Base-by-base conservation (phyloP, 2,888 invertebrate species). In the Lepidochrysops patricia region DNA sequence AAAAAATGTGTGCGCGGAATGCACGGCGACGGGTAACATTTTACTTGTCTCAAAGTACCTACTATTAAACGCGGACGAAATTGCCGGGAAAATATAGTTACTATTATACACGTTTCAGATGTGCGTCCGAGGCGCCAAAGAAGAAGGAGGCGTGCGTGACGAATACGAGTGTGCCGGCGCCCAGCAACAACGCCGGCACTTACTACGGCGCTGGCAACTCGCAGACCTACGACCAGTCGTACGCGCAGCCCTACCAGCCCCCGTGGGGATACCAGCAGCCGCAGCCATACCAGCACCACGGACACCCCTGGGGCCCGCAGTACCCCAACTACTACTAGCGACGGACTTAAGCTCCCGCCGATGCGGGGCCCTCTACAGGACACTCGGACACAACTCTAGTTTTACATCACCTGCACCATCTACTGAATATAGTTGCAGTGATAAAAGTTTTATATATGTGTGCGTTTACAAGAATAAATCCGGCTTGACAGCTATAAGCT, bases 211-310 rank as follows among this genome's bases (percentile, higher is more conserved):
- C 49, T 7, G 32, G 34, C 34, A 34, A 26, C 26, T 26, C 49
- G 15, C 25, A 87, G 68, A 74, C 82, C 4, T 86, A 84, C 79
- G 84, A 86, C 60, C 86, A 84, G 74, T 78, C 79, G 50, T 87
- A 89, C 75, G 77, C 84, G 70, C 81, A 80, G 73, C 83, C 82
- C 66, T 86, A 85, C 77, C 86, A 85, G 74, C 82, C 86, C 65
- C 82, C 87, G 13, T 89, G 89, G 89, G 84, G 84, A 65, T 88
- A 88, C 77, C 88, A 89, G 75, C 89, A 89, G 70, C 85, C 88
- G 57, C 81, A 80, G 2, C 84, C 89, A 61, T 87, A 89, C 74
- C 86, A 85, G 63, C 88, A 88, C 70, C 89, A 83, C 67, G 82
- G 84, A 27, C 82, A 82, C 67, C 82, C 87, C 32, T 89, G 89